Evolutionary conservation across 2,888 invertebrate species (phyloP).

Genomic region (Tetragonula carbonaria): DNA sequence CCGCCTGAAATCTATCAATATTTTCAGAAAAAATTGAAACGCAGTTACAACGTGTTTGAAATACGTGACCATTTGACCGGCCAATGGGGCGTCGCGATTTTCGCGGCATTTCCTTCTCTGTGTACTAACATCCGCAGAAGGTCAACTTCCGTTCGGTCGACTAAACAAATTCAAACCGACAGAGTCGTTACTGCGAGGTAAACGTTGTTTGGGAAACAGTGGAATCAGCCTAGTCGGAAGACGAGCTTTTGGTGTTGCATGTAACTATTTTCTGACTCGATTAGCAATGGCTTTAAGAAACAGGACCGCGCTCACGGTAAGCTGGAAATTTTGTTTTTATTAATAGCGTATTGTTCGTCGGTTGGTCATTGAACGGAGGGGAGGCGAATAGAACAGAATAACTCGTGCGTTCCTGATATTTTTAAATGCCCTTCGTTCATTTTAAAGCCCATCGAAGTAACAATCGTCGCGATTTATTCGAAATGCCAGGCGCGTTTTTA

Average conservation of each 20-base stretch:
- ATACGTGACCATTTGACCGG: neutral
- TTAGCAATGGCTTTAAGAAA: slow-evolving; percentile 78
- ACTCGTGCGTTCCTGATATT: slow-evolving; percentile 71
- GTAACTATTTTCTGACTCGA: slow-evolving; percentile 21
- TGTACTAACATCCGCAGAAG: slow-evolving; percentile 31
- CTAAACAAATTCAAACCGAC: slow-evolving; percentile 80
- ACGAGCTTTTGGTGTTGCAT: slow-evolving; percentile 31
- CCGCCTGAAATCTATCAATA: neutral
- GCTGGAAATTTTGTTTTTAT: slow-evolving; percentile 34
- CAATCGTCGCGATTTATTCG: neutral
- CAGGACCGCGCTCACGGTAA: slow-evolving; percentile 76
- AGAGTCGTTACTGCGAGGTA: slow-evolving; percentile 74
- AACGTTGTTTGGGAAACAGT: slow-evolving; percentile 67
- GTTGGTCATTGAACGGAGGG: slow-evolving; percentile 25
- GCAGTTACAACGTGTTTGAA: slow-evolving; percentile 5
- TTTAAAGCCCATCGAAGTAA: slow-evolving; percentile 32
- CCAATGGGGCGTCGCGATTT: slow-evolving; percentile 12
- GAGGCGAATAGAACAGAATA: slow-evolving; percentile 59
- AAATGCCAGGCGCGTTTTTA: neutral
- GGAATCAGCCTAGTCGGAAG: slow-evolving; percentile 26
- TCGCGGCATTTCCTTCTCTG: slow-evolving; percentile 31
- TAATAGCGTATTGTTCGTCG: neutral
- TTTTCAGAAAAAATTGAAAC: neutral
- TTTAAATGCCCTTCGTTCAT: slow-evolving; percentile 75
- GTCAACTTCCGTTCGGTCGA: slow-evolving; percentile 61